phyloP scores from a whole-genome alignment of 2,113 vertebrate genomes.

The Tragelaphus buxtoni region DNA sequence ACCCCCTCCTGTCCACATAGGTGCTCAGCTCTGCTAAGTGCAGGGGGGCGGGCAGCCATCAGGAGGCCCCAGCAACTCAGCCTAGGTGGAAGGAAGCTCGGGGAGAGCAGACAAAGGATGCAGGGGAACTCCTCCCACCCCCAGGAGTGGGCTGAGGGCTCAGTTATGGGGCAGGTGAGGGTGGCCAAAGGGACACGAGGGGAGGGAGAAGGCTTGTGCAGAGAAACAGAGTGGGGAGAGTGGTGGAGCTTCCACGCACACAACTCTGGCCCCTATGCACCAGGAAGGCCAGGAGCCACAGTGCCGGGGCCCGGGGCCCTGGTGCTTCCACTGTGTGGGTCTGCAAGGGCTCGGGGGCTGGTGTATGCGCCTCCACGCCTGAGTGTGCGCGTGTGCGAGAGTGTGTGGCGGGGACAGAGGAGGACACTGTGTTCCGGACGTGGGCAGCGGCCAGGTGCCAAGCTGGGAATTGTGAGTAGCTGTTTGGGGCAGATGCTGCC shows the following conservation, averaged over 20 bases:
- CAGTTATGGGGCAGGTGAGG: neutral
- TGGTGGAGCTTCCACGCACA: neutral
- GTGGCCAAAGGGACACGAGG: neutral
- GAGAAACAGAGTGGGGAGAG: neutral
- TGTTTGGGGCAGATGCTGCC: conserved; percentile 43
- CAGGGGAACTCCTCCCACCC: neutral
- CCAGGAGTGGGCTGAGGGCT: neutral
- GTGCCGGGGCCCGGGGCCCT: neutral
- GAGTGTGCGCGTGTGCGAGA: conserved; percentile 56
- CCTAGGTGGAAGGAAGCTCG: neutral
- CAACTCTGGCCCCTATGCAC: neutral
- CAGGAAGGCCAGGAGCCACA: neutral
- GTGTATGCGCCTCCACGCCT: conserved; percentile 45
- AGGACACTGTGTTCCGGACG: conserved; percentile 71
- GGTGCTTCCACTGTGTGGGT: neutral
- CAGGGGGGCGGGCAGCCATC: neutral
- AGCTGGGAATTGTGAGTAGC: conserved; percentile 50
- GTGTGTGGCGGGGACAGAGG: conserved; percentile 60
- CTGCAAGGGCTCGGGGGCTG: conserved; percentile 25
- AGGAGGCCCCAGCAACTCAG: neutral
- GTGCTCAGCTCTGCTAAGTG: conserved; percentile 7
- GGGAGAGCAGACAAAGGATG: conserved; percentile 57
- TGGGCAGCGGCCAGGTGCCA: conserved; percentile 69
- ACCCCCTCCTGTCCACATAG: neutral
- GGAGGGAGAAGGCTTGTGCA: neutral